phyloP scores from a whole-genome alignment of 2,113 vertebrate species.

The Balaenoptera acutorostrata region DNA sequence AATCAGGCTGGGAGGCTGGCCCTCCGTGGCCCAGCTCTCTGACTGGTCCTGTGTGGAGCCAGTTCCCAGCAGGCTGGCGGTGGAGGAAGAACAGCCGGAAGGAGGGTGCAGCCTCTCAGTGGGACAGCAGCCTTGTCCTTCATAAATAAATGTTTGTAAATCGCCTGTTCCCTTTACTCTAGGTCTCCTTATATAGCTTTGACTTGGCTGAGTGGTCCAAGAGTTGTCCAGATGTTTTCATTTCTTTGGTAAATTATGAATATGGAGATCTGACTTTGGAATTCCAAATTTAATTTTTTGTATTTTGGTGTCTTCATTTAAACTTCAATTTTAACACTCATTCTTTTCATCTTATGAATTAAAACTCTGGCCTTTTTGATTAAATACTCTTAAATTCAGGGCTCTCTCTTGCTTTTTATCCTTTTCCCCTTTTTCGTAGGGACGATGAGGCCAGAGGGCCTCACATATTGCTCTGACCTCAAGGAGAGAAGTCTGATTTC shows the following conservation, averaged over 20 bases:
- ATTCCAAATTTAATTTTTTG: not conserved
- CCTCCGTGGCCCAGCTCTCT: not conserved
- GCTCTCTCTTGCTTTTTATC: not conserved
- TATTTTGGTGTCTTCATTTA: not conserved
- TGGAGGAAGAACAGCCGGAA: rapidly evolving
- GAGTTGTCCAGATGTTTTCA: not conserved
- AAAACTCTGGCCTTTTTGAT: not conserved
- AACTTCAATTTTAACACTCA: not conserved
- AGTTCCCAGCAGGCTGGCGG: too few species aligned
- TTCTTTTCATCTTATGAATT: not conserved
- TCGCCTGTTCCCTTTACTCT: rapidly evolving
- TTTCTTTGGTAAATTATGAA: not conserved
- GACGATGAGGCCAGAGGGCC: not conserved
- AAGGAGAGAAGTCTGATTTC: not conserved
- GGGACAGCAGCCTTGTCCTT: not conserved
- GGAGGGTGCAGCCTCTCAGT: rapidly evolving
- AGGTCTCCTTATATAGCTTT: not conserved
- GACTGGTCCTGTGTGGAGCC: rapidly evolving
- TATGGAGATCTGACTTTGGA: not conserved
- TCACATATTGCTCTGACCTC: not conserved
- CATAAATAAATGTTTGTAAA: not conserved
- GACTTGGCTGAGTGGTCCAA: too few species aligned
- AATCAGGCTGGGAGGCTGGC: rapidly evolving
- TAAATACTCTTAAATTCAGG: not conserved
- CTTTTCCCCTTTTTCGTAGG: not conserved